Evolutionary conservation across 2,113 vertebrate species (phyloP).

Genomic region (western clawed frog (Xenopus tropicalis)): DNA sequence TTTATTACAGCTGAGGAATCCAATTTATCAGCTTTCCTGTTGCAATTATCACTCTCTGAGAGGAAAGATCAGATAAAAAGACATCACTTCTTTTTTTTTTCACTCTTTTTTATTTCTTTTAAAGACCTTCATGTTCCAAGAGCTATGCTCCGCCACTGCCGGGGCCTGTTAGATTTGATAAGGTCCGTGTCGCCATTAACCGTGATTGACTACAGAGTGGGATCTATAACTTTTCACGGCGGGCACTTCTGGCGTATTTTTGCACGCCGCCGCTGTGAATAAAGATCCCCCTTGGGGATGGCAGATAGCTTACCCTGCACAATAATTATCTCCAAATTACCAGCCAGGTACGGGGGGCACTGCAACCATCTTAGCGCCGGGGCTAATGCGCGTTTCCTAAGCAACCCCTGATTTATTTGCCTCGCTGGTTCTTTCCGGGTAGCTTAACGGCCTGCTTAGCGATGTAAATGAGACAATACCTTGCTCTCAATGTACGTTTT

Average conservation of each 20-base stretch:
- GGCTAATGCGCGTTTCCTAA: conserved; percentile 26
- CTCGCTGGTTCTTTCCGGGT: conserved; percentile 4
- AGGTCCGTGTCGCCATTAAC: conserved; percentile 13
- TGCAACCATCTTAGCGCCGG: conserved; percentile 8
- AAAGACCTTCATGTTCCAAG: not conserved
- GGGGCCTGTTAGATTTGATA: not conserved
- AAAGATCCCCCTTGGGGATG: not conserved
- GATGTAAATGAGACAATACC: conserved; percentile 30
- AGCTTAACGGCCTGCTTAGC: conserved; percentile 18
- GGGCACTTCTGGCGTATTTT: not conserved
- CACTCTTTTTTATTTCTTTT: not conserved
- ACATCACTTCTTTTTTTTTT: not conserved
- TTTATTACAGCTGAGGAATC: too few species aligned
- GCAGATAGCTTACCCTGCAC: not conserved
- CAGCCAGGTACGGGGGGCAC: conserved; percentile 14
- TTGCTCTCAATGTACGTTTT: conserved; percentile 16
- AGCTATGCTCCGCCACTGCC: not conserved
- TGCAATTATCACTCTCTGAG: too few species aligned
- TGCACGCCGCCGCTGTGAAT: not conserved
- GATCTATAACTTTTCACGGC: conserved; percentile 21
- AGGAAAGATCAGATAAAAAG: not conserved
- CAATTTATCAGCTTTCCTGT: too few species aligned
- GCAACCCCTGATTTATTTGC: conserved; percentile 30
- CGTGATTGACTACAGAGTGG: not conserved
- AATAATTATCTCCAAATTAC: conserved; percentile 23